Percentiles rank a stretch among this genome's conserved stretches.
phyloP scores from a whole-genome alignment of 2,113 vertebrate genomes.

The Lampris megalopsis region DNA sequence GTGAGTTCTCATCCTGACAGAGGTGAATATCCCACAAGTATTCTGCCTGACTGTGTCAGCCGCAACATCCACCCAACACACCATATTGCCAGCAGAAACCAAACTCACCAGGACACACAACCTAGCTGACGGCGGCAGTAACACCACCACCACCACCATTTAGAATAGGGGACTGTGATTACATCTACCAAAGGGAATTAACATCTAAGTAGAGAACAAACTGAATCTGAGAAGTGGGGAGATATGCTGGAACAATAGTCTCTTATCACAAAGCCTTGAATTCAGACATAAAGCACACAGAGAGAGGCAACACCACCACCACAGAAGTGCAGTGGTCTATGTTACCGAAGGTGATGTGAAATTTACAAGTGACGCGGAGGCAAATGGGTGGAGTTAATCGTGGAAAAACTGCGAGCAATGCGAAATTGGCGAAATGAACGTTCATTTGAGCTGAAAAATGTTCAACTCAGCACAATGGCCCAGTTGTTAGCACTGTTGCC shows the following conservation, averaged over 20 bases:
- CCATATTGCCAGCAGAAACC: conserved; percentile 68
- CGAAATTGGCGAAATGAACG: too few relatives aligned
- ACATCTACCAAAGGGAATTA: conserved; percentile 69
- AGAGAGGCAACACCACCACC: conserved; percentile 52
- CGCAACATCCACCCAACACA: conserved; percentile 55
- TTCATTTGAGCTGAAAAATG: too few relatives aligned
- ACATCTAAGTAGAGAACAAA: conserved; percentile 48
- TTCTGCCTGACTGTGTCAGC: conserved; percentile 59
- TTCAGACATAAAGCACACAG: conserved; percentile 33
- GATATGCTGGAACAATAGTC: conserved; percentile 59
- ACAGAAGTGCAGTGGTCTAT: conserved; percentile 7
- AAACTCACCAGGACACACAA: conserved; percentile 60
- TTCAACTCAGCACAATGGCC: too few relatives aligned
- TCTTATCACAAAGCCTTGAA: conserved; percentile 53
- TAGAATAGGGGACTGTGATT: conserved; percentile 52
- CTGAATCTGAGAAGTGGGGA: conserved; percentile 41
- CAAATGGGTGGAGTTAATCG: conserved; percentile 28
- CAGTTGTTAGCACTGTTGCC: too few relatives aligned
- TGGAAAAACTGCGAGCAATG: background rate
- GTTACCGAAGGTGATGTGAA: background rate
- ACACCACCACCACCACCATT: conserved; percentile 31
- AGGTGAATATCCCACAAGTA: conserved; percentile 66
- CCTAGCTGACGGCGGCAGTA: conserved; percentile 55
- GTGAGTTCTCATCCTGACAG: conserved; percentile 58
- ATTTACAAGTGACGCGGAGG: background rate